Percentiles rank a stretch among this genome's conserved stretches.
These are phyloP conservation scores for Pogoniulus pusillus DNA, from an alignment of 2,797 vertebrate species.

Conservation along the genomic window DNA sequence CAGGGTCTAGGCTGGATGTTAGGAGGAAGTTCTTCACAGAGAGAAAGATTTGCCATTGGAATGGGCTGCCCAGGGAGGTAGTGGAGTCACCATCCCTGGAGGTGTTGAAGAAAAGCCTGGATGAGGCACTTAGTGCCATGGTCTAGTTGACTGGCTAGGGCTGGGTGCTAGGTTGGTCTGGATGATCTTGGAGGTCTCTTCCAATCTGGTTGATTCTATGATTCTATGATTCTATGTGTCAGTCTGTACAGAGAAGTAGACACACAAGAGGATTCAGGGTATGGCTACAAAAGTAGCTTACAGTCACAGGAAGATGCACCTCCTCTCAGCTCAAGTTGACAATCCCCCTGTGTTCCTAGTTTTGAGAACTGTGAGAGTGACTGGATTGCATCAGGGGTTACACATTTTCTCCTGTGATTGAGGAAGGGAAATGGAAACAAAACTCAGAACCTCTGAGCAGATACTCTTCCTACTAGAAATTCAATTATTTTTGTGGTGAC, in stretches of 20 bases:
- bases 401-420: background rate
- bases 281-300: background rate
- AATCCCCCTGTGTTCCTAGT: accelerated
- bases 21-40: too few species aligned
- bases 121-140: too few species aligned
- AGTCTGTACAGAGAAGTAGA: background rate
- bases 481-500: slow-evolving; percentile 4
- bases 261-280: background rate
- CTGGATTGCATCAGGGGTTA: background rate
- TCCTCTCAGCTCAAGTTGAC: background rate
- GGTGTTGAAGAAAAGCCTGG: too few species aligned
- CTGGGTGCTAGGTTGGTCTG: too few species aligned
- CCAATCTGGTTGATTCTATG: too few species aligned
- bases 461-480: background rate
- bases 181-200: too few species aligned
- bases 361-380: background rate
- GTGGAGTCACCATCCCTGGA: too few species aligned
- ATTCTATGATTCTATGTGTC: too few species aligned
- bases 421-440: background rate
- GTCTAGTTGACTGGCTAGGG: too few species aligned
- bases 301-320: background rate
- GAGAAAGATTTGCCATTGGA: too few species aligned
- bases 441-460: slow-evolving; percentile 2
- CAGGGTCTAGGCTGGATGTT: too few species aligned
- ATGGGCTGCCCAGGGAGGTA: too few species aligned